Percentiles rank a stretch among this genome's conserved stretches.
phyloP scores from a whole-genome alignment of 1,140 invertebrate genomes.

The Saccostrea cuccullata region DNA sequence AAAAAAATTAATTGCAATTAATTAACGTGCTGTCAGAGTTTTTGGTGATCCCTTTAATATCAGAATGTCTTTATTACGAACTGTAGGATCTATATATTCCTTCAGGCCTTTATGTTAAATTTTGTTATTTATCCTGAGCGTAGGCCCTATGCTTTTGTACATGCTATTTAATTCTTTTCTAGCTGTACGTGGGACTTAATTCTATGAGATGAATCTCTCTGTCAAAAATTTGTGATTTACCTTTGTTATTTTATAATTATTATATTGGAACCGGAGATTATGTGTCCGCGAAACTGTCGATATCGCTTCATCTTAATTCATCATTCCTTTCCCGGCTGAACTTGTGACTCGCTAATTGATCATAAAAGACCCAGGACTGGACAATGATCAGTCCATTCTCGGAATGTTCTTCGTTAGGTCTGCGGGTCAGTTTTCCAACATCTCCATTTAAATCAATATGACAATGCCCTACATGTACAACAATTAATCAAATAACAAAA shows the following conservation, averaged over 20 bases:
- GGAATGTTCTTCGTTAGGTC: not conserved
- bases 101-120: not conserved
- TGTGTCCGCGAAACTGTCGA: constrained; percentile 12
- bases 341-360: constrained; percentile 27
- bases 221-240: constrained; percentile 28
- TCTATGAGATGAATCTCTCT: not conserved
- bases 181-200: not conserved
- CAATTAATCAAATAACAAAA: constrained; percentile 14
- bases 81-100: not conserved
- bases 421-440: not conserved
- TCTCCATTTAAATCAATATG: constrained; percentile 27
- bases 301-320: constrained; percentile 18
- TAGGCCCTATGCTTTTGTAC: not conserved
- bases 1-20: constrained; percentile 12
- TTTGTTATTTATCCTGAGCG: not conserved
- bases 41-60: not conserved
- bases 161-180: not conserved
- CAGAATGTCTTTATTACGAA: not conserved
- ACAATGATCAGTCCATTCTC: not conserved
- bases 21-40: not conserved
- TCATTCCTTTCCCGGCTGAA: not conserved
- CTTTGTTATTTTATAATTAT: constrained; percentile 17
- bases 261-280: constrained; percentile 22
- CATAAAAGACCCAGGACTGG: not conserved
- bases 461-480: not conserved